phyloP scores from a whole-genome alignment of 2,888 invertebrate genomes.

The Xanthia icteritia region DNA sequence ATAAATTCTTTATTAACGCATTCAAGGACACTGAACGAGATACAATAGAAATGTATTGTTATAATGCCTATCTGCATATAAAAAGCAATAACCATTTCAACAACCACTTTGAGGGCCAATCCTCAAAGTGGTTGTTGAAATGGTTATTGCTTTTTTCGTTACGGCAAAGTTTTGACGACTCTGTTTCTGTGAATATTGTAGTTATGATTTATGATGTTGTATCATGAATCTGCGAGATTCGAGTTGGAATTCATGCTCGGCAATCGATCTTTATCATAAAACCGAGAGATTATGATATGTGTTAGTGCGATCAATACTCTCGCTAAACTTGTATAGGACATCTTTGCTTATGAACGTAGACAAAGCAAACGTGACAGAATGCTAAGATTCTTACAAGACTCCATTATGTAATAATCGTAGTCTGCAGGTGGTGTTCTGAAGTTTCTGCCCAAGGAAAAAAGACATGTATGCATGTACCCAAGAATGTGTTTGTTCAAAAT shows the following conservation, averaged over 20 bases:
- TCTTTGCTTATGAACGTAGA: not conserved
- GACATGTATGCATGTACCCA: too few species aligned
- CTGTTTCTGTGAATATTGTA: slow-evolving; percentile 23
- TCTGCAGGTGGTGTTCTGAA: not conserved
- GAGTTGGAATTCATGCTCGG: too few species aligned
- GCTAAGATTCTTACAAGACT: not conserved
- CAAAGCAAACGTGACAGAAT: not conserved
- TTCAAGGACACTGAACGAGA: too few species aligned
- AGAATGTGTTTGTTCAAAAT: too few species aligned
- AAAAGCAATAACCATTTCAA: too few species aligned
- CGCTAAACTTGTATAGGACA: not conserved
- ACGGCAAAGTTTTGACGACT: not conserved
- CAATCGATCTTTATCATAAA: not conserved
- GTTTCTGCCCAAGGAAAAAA: too few species aligned
- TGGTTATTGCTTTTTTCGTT: not conserved
- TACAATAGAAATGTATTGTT: too few species aligned
- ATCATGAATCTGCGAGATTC: too few species aligned
- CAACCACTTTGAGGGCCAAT: too few species aligned
- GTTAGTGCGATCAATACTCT: not conserved
- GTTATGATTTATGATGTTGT: slow-evolving; percentile 13
- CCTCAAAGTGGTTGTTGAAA: too few species aligned
- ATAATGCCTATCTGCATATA: too few species aligned
- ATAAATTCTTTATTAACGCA: too few species aligned
- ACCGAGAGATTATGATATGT: not conserved
- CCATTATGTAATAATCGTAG: not conserved